Base-by-base conservation (phyloP, 2,888 invertebrate species). In the Agonopterix heracliana region DNA sequence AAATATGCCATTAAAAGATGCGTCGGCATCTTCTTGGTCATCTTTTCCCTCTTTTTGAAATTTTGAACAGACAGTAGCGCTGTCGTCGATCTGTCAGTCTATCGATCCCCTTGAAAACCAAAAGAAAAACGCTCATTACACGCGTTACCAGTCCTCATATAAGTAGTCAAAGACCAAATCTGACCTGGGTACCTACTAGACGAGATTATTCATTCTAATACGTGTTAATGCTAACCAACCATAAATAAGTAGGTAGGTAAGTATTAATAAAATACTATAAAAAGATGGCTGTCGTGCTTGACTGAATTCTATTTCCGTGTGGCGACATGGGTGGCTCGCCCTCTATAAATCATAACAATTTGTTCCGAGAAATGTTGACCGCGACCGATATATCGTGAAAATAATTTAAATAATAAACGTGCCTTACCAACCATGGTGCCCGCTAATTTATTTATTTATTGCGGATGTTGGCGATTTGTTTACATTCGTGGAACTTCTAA, bases 321-420 rank as follows among this genome's bases (percentile, higher is more conserved):
- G 53, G 61, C 82, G 64, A 74, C 75, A 74, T 83, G 84, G 84
- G 83, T 84, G 83, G 84, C 72, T 62, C 62, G 62, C 50, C 59
- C 58, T 59, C 63, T 69, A 69, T 80, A 79, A 80, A 79, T 80
- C 79, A 82, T 72, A 71, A 75, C 76, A 79, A 82, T 82, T 79
- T 79, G 80, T 80, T 83, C 81, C 75, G 67, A 72, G 79, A 80
- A 76, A 64, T 60, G 71, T 70, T 68, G 68, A 71, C 67, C 62
- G 70, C 62, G 59, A 61, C 68, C 66, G 70, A 67, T 68, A 71
- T 72, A 71, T 69, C 62, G 63, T 66, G 62, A 67, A 71, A 74
- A 77, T 74, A 70, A 68, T 68, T 66, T 60, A 64, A 69, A 67
- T 66, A 66, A 70, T 50, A 54, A 48, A 51, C 58, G 46, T 26